These are phyloP conservation scores for Psephotus haematonotus DNA, from an alignment of 2,113 vertebrate genomes.

Conservation along the genomic window DNA sequence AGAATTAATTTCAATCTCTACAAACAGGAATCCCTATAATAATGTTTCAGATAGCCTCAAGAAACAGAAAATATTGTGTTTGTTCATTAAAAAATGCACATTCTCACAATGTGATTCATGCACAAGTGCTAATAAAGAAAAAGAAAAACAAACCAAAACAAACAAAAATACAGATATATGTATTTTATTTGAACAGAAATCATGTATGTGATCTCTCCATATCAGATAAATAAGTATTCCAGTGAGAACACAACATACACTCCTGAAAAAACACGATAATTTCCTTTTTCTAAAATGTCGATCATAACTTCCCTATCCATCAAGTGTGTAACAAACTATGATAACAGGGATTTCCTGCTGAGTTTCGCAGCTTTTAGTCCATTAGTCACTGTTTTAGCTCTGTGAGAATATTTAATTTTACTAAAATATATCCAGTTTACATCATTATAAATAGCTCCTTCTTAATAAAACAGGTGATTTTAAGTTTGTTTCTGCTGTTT, in stretches of 20 bases:
- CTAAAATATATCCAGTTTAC: neutral
- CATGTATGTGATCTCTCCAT: neutral
- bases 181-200: neutral
- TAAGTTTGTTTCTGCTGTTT: neutral
- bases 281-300: neutral
- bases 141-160: neutral
- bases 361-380: neutral
- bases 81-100: neutral
- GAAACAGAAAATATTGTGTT: fast-evolving
- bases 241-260: neutral
- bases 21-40: neutral
- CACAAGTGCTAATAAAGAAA: neutral
- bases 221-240: neutral
- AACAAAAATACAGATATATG: no score
- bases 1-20: neutral
- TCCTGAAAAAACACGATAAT: neutral
- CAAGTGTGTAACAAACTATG: neutral
- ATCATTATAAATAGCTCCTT: neutral
- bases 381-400: neutral
- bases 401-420: neutral
- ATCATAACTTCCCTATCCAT: neutral
- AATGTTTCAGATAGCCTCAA: neutral
- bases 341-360: neutral
- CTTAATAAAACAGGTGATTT: neutral
- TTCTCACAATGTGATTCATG: neutral